phyloP scores from a whole-genome alignment of 2,113 vertebrate genomes.

The Kobus ellipsiprymnus region DNA sequence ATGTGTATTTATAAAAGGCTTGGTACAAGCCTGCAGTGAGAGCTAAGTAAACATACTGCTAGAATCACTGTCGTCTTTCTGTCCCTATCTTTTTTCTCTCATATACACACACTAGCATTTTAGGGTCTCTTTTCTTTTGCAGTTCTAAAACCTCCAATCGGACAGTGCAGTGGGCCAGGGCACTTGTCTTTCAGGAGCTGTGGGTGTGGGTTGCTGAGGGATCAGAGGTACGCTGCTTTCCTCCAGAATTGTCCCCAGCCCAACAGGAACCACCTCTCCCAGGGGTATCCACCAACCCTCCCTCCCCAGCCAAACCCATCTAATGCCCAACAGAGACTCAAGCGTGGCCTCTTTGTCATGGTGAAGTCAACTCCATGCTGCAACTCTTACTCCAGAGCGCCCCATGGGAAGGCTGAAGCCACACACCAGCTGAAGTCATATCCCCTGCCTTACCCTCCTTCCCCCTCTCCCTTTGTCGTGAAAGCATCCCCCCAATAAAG shows the following conservation, averaged over 20 bases:
- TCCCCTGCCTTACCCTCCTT: not conserved
- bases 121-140: not conserved
- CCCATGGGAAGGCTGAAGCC: not conserved
- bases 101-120: not conserved
- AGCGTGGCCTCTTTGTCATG: not conserved
- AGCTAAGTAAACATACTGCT: not conserved
- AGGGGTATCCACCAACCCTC: not conserved
- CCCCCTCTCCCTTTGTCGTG: not conserved
- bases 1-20: not conserved
- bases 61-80: not conserved
- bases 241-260: not conserved
- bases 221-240: not conserved
- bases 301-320: not conserved
- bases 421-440: not conserved
- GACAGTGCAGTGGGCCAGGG: not conserved
- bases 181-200: not conserved
- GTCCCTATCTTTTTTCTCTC: not conserved
- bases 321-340: not conserved
- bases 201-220: not conserved
- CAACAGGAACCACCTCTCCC: not conserved
- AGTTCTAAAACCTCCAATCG: not conserved
- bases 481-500: not conserved
- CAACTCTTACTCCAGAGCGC: not conserved
- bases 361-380: rapidly evolving
- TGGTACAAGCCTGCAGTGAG: not conserved